Evolutionary conservation across 2,113 vertebrate species (phyloP), one percentile per base, ranked within the genome.

Genomic region (Chloroceryle aenea): DNA sequence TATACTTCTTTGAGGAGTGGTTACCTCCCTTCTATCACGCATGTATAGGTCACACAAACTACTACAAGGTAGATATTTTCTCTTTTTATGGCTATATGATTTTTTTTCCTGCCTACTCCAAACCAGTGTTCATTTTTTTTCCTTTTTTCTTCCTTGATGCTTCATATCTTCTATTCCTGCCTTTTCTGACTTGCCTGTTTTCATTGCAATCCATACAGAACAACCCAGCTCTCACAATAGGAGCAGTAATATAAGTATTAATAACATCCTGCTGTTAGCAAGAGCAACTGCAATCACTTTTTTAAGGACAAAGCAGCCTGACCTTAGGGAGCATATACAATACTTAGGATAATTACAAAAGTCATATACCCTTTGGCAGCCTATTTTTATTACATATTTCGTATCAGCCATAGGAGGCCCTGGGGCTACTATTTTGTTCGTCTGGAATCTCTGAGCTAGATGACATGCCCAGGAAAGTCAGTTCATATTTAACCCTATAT

Each of bases 301-400:
- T 78, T 85, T 59, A 85, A 93, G 81, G 92, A 95, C 92, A 86
- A 95, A 95, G 64, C 62, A 81, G 71, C 45, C 83, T 92, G 72
- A 90, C 92, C 88, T 86, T 71, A 78, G 83, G 75, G 83, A 97
- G 55, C 20, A 19, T 47, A 88, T 23, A 89, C 92, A 90, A 92
- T 90, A 93, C 64, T 84, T 84, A 78, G 27, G 77, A 84, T 96
- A 92, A 95, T 96, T 93, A 93, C 90, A 90, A 68, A 95, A 76
- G 83, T 81, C 80, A 77, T 90, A 89, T 85, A 94, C 95, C 76
- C 72, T 96, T 88, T 96, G 92, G 90, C 6, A 12, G 88, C 90
- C 76, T 90, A 61, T 93, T 93, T 97, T 97, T 97, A 97, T 93
- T 95, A 92, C 92, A 73, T 92, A 92, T 85, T 96, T 93, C 0